Base-by-base conservation (phyloP, 2,113 vertebrate genomes). In the Macroglossus sobrinus region DNA sequence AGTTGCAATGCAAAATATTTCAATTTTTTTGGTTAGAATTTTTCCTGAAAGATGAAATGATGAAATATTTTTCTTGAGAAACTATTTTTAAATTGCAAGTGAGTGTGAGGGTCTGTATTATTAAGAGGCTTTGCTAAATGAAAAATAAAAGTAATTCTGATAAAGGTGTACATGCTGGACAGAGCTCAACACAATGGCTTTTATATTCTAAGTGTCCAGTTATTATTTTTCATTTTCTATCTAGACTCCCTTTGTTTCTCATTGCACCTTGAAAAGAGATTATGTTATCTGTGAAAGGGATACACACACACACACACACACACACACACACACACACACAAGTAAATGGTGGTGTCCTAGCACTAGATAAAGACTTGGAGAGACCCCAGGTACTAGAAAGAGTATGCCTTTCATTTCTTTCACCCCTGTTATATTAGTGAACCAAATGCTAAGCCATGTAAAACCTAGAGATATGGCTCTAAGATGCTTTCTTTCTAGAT, bases 101-200 rank as follows among this genome's bases (percentile, higher is more conserved):
- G 38, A 64, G 14, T 75, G 22, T 84, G 28, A 93, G 26, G 2
- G 30, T 61, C 75, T 84, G 50, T 84, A 33, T 50, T 71, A 28
- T 47, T 92, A 75, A 72, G 72, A n/a, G 7, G 7, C 24, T 85
- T 95, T 71, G n/a, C 38, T 93, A 69, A 89, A 30, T 89, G 74
- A 89, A 84, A 96, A 93, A 59, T 0, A 19, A 85, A 89, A 78
- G 18, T 74, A 91, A 87, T 84, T 91, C 50, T 80, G 38, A 72
- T 61, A 57, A 79, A 84, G 38, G 3, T 72, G 18, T 85, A n/a
- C 18, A 26, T 66, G 47, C 50, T 61, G n/a, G 7, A 61, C 40
- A 74, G 40, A 94, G 24, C 14, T 21, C 28, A 86, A 50, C 15
- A 63, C 30, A 45, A 64, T 79, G 10, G 4, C 13, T 71, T 95